Evolutionary conservation across 2,888 invertebrate species (phyloP), one percentile per base, ranked within the genome.

Genomic region (Netelia virgata): DNA sequence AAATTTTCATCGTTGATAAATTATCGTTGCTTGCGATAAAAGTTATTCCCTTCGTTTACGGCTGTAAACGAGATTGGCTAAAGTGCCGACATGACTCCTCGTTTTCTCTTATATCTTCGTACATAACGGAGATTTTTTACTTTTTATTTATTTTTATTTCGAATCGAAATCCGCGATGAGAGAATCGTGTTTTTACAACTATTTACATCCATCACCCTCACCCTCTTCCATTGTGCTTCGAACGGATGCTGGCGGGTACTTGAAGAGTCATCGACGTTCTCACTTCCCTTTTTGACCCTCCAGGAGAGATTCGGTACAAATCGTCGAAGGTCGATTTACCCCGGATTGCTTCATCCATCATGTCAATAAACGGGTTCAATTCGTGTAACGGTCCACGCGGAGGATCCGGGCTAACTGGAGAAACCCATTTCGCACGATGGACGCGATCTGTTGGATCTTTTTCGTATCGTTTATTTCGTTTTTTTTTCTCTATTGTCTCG

Each of bases 311-410:
- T 57, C 75, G 36, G 68, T 63, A 84, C 61, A 77, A 81, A 84
- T 77, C 28, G 74, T 70, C 47, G 76, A 53, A 63, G 73, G 53
- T 76, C 59, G 72, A 81, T 80, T 69, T 76, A 9, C 28, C 36
- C 36, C 61, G 43, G 28, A 80, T 63, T 73, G 80, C 53, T 63
- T 61, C 84, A 73, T 84, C 80, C 63, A 64, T 84, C 80, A 84
- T 76, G 68, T 63, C 84, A 73, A 80, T 76, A 80, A 80, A 80
- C 66, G 43, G 64, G 66, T 61, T 74, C 57, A 70, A 23, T 75
- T 36, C 23, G 76, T 76, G 55, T 73, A 76, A 80, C 18, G 64
- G 57, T 23, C n/a, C 69, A 16, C 18, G 11, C 16, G 43, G 59
- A 55, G 47, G 41, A 50, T 28, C 36, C 43, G 55, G 70, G 47